Base-by-base conservation (phyloP, 2,113 vertebrate species). In the Hassar affinis region DNA sequence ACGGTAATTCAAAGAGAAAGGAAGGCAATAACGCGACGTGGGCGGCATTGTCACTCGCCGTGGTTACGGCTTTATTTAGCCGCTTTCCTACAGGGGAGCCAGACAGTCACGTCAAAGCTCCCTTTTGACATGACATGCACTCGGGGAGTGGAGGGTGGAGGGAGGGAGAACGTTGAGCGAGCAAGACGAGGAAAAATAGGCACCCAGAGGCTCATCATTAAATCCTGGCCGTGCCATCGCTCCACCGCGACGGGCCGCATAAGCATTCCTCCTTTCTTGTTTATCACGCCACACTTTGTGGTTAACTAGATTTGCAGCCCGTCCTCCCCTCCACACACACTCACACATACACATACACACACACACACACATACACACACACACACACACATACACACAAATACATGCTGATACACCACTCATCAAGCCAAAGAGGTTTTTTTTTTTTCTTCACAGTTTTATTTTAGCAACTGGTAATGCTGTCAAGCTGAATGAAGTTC, bases 21-120 rank as follows among this genome's bases (percentile, higher is more conserved):
- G 82, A 85, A 69, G 64, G 64, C 80, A 75, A 79, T 85, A 68
- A 83, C 54, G 57, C 45, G 59, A 79, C 75, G 85, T 84, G 80
- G 85, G 83, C 47, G 78, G 77, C 62, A 42, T 74, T 80, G 79
- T 83, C 79, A 83, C 57, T 52, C 22, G 75, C 51, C 51, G 82
- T 86, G 74, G 86, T 84, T 84, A 84, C 45, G 51, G 71, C 83
- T 86, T 82, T 83, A 86, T 88, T 85, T 87, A 85, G 82, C 69
- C 0, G 61, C 78, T 59, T 51, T 83, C 85, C 81, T 68, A 47
- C 35, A n/a, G 64, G 84, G 85, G 81, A 30, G 11, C 49, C 84
- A 86, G 49, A 72, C 81, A 80, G 78, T 77, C 71, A 78, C 42
- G 66, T 83, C 79, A 84, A 86, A 88, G 42, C 59, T 30, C 62